Evolutionary conservation across 2,797 vertebrate species (phyloP), one percentile per base, ranked within the genome.

Genomic region (Poecilia gillii): DNA sequence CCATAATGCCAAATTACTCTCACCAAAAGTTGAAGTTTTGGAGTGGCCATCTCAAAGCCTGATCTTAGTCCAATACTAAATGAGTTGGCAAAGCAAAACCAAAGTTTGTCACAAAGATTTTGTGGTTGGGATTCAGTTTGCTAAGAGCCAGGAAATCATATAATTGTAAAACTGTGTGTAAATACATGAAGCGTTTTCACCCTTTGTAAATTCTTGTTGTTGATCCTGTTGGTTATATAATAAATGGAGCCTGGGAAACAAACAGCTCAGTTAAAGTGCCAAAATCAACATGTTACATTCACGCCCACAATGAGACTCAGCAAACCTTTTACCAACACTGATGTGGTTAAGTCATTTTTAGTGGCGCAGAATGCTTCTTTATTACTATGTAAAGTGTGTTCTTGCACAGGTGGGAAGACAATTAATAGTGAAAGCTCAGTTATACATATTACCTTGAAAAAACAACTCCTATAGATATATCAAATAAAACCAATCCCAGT

Each of bases 401-500:
- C 59, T 3, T 78, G 64, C 71, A 68, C 77, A 81, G 72, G 85
- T 83, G 79, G 62, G 46, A 13, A 76, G 12, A 76, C 7, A 41
- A 85, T 88, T 83, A 75, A 84, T 2, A 53, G 77, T 39, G 68
- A 78, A 78, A 88, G 81, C 74, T 77, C 28, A 85, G 16, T 86
- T 85, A 70, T 75, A 74, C 46, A 78, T 57, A 68, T 59, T 39
- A 62, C 23, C 33, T 59, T 72, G 57, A 78, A 84, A 84, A 92
- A 88, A 82, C 68, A 79, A 51, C 75, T 89, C 81, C 76, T 62
- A 4, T 47, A 81, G 75, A 84, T 75, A 81, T 85, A 89, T 91
- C 87, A 91, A 88, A 86, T 76, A 84, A 77, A 92, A 85, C 53
- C 90, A 90, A 84, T 90, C 92, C 83, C 80, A 81, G 76, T 86